Conservation (phyloP, 2,113 vertebrate species). For the Thomomys bottae region DNA sequence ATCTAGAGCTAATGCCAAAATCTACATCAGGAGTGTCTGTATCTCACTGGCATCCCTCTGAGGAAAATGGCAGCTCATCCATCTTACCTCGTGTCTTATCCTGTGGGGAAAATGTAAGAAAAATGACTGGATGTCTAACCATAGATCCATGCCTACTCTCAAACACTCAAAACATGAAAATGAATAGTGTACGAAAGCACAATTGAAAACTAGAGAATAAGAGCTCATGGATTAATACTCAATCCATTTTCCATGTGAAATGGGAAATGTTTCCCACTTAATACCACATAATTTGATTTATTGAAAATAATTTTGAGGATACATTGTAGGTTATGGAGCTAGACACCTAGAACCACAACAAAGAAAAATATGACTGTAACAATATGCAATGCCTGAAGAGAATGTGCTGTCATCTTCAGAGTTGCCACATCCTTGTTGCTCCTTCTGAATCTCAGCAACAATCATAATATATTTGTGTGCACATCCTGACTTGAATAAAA, state of each 20-base stretch:
- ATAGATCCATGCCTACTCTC: slow-evolving; percentile 25
- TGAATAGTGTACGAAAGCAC: background rate
- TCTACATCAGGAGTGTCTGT: slow-evolving; percentile 66
- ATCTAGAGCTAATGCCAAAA: slow-evolving; percentile 69
- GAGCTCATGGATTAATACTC: slow-evolving; percentile 37
- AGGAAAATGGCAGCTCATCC: slow-evolving; percentile 68
- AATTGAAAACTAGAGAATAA: background rate
- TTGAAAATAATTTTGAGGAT: slow-evolving; percentile 41
- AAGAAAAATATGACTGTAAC: background rate
- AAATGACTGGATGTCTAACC: slow-evolving; percentile 56
- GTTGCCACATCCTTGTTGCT: background rate
- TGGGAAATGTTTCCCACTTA: background rate
- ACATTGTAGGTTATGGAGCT: background rate
- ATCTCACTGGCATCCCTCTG: slow-evolving; percentile 66
- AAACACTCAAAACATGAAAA: background rate
- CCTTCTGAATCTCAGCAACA: background rate
- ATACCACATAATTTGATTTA: slow-evolving; percentile 22
- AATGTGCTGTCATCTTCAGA: background rate
- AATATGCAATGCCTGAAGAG: background rate
- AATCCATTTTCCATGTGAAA: slow-evolving; percentile 62
- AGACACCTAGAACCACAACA: background rate
- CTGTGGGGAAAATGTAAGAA: slow-evolving; percentile 55
- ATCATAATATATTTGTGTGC: background rate
- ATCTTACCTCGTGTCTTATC: slow-evolving; percentile 36
- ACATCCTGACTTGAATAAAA: background rate